These are phyloP conservation scores for Magallana nippona DNA, from an alignment of 2,888 invertebrate genomes.

Conservation along the genomic window DNA sequence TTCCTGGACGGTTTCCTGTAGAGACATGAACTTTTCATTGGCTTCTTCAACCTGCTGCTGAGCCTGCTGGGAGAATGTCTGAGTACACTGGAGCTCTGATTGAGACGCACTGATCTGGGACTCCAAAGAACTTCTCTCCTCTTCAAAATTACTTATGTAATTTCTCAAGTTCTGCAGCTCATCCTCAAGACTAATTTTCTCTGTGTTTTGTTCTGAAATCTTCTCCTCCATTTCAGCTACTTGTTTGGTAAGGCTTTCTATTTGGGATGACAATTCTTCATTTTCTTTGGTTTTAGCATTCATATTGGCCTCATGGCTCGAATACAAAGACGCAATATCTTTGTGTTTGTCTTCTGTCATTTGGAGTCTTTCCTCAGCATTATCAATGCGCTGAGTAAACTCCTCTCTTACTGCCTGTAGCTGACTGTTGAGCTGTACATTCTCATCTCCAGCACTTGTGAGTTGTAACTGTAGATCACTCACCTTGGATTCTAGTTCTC, in stretches of 20 bases:
- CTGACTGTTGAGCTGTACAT: neutral
- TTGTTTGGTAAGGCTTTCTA: constrained; percentile 5
- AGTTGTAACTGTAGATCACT: constrained; percentile 1
- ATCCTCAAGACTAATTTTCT: constrained; percentile 46
- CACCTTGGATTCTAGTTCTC: neutral
- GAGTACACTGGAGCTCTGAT: constrained; percentile 56
- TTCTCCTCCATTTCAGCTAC: constrained; percentile 30
- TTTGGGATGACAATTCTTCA: neutral
- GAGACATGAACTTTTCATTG: constrained; percentile 48
- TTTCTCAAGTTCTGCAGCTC: constrained; percentile 11
- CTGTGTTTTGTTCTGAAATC: constrained; percentile 41
- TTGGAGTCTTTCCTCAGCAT: neutral
- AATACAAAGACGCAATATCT: neutral
- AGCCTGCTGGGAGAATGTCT: constrained; percentile 57
- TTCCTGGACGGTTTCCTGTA: constrained; percentile 51
- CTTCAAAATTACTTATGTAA: constrained; percentile 43
- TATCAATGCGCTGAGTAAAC: neutral
- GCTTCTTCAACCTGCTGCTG: constrained; percentile 56
- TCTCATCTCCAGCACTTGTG: neutral
- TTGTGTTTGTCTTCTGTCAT: neutral
- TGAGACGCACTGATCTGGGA: constrained; percentile 52
- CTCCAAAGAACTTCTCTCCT: constrained; percentile 49
- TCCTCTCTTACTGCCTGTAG: constrained; percentile 9
- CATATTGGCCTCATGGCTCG: neutral
- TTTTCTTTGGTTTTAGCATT: neutral